Base-by-base conservation (phyloP, 2,113 vertebrate species). In the Cololabis saira region DNA sequence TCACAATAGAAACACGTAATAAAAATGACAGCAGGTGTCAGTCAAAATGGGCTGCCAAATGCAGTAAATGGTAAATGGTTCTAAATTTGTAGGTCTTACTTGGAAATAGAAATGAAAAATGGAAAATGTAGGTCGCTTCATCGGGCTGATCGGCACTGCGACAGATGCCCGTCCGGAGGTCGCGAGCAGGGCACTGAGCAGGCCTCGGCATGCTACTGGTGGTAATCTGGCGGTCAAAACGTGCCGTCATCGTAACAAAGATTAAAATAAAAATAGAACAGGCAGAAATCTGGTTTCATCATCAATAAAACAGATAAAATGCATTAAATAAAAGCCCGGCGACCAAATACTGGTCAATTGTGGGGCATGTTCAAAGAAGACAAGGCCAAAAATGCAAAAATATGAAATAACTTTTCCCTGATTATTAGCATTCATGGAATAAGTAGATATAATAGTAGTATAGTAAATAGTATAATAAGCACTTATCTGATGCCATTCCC, bases 121-220 rank as follows among this genome's bases (percentile, higher is more conserved):
- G 40, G 18, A 37, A 24, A 67, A 77, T 74, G 14, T 82, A 74
- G 80, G 84, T 80, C 58, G 6, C 13, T 58, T 33, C 18, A 27
- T 10, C 56, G 52, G 69, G 47, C 58, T 58, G 62, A 81, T 80
- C 78, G 59, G 53, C 5, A 61, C 52, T 2, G 52, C 58, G 76
- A 78, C 67, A 83, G 81, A 87, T 78, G 74, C 61, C 40, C 1
- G 41, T 15, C 24, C 33, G 30, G 57, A 63, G 82, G 82, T 87
- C 81, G 62, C 60, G 66, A 69, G 59, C 42, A 65, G 56, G 54
- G 33, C 74, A 51, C 5, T 60, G 22, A 22, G 57, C 30, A 59
- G 40, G 61, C 16, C 33, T 73, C 62, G 52, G 78, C 60, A 56
- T 50, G 70, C 53, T 69, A 68, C 19, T 17, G 56, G 43, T 68